phyloP scores from a whole-genome alignment of 2,797 vertebrate species.

The Helarctos malayanus region DNA sequence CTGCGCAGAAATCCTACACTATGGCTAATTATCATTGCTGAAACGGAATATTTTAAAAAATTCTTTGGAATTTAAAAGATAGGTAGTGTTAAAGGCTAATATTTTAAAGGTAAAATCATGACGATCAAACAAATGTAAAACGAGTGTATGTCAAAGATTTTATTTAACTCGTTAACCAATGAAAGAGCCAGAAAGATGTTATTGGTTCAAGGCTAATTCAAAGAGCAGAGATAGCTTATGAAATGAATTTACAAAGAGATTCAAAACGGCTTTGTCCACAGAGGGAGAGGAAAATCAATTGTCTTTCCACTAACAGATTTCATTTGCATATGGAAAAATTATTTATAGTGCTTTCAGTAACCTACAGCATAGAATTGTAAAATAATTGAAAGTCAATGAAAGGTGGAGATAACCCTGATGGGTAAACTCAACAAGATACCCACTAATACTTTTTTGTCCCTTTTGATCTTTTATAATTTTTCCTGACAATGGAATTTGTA shows the following conservation, averaged over 20 bases:
- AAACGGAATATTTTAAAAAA: not conserved
- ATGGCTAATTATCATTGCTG: not conserved
- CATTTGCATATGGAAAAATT: slow-evolving; percentile 12
- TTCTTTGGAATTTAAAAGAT: slow-evolving; percentile 25
- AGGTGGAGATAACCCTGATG: not conserved
- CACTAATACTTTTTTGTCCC: not conserved
- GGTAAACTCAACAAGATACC: not conserved
- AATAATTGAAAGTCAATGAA: slow-evolving; percentile 18
- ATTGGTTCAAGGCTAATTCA: not conserved
- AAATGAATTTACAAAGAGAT: slow-evolving; percentile 1
- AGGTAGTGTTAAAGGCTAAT: not conserved
- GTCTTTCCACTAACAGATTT: not conserved
- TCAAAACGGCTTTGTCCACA: slow-evolving; percentile 6
- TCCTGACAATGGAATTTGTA: not conserved
- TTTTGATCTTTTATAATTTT: not conserved
- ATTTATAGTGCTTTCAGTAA: not conserved
- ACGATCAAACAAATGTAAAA: not conserved
- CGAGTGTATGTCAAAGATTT: not conserved
- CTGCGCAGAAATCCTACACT: not conserved
- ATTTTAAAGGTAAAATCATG: not conserved
- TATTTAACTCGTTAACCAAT: slow-evolving; percentile 30
- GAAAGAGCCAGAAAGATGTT: slow-evolving; percentile 5
- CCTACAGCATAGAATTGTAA: not conserved
- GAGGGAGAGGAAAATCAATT: not conserved
- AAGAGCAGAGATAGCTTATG: not conserved